These are phyloP conservation scores for Candidula unifasciata DNA, from an alignment of 2,888 invertebrate species.

Conservation along the genomic window DNA sequence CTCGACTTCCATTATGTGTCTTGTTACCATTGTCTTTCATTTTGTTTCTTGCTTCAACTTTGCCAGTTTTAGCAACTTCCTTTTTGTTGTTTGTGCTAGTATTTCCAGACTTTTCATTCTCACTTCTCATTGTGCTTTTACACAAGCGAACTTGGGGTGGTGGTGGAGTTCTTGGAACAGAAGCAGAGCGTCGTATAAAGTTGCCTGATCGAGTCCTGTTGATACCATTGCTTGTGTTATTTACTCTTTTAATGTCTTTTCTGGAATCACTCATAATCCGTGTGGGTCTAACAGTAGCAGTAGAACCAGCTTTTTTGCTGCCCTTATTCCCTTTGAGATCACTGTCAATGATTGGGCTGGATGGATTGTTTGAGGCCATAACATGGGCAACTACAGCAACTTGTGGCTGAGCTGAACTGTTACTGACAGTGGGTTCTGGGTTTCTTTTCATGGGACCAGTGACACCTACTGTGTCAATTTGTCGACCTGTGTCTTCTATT, in stretches of 20 bases:
- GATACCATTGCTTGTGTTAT: constrained; percentile 14
- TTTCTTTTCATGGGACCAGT: constrained; percentile 53
- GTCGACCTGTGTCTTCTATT: constrained; percentile 70
- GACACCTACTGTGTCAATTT: constrained; percentile 63
- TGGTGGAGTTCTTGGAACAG: constrained; percentile 24
- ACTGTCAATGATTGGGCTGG: constrained; percentile 55
- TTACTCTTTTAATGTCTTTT: constrained; percentile 22
- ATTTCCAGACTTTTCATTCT: neutral
- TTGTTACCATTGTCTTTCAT: constrained; percentile 60
- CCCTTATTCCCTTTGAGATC: constrained; percentile 63
- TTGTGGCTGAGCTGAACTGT: constrained; percentile 35
- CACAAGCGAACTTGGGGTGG: neutral
- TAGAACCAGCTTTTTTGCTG: constrained; percentile 64
- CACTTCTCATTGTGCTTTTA: neutral
- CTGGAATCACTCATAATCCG: constrained; percentile 32
- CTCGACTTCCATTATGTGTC: too few relatives aligned
- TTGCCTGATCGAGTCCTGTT: constrained; percentile 1
- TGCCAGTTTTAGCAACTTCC: constrained; percentile 58
- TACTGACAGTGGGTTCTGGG: constrained; percentile 1
- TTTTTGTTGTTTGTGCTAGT: constrained; percentile 32
- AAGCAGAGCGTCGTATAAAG: constrained; percentile 3
- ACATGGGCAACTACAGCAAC: constrained; percentile 51
- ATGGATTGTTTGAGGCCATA: constrained; percentile 13
- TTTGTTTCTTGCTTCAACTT: constrained; percentile 67
- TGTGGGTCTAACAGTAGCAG: constrained; percentile 65